Evolutionary conservation across 2,113 vertebrate genomes (phyloP), one percentile per base, ranked within the genome.

Genomic region (Chaetodon auriga): DNA sequence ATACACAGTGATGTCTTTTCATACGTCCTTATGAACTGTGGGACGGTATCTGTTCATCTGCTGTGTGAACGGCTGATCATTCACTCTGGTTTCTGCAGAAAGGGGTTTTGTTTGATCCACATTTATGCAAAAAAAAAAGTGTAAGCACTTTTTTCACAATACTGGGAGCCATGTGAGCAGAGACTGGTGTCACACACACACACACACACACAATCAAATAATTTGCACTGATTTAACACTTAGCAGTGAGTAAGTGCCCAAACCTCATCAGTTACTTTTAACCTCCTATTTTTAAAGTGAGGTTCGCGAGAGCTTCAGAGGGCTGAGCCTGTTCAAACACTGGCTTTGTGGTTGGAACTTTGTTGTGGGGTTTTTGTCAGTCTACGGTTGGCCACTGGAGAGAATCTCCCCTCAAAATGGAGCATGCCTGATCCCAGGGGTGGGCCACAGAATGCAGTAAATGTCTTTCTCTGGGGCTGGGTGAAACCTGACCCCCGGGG

Each of bases 401-500:
- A 87, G 84, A 87, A 90, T 85, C 90, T 88, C 81, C 78, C 82
- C 84, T 88, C 90, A 92, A 94, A 94, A 92, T 93, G 92, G 91
- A 90, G 88, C 88, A 92, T 92, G 93, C 81, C 83, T 90, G 89
- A 90, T 94, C 91, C 90, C 89, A 90, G 87, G 90, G 89, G 93
- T 92, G 91, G 92, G 91, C 79, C 82, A 78, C 83, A 93, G 89
- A 93, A 90, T 91, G 92, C 90, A 92, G 88, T 91, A 93, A 92
- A 92, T 91, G 91, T 93, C 90, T 90, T 91, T 94, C 86, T 93
- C 80, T 92, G 86, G 82, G 89, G 89, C 87, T 80, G 86, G 90
- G 79, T 95, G 95, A 92, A 96, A 95, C 93, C 94, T 92, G 95
- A 95, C 93, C 93, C 94, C 94, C 81, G 81, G 93, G 94, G 93